phyloP scores from a whole-genome alignment of 2,888 invertebrate species.

The Drosophila gaucha region DNA sequence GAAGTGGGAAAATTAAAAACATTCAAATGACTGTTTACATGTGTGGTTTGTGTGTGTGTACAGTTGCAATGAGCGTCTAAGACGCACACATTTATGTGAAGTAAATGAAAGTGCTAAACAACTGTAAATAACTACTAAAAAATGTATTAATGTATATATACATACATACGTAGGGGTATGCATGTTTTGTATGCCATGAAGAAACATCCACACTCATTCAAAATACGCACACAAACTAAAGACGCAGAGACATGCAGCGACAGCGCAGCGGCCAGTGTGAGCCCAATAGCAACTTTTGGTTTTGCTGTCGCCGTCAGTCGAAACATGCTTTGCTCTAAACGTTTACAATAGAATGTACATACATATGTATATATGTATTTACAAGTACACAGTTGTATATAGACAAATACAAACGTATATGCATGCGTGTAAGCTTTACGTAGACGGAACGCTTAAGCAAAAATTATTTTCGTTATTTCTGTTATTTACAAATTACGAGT shows the following conservation, averaged over 20 bases:
- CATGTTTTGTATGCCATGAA: constrained; percentile 59
- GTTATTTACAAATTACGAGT: constrained; percentile 77
- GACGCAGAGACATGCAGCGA: constrained; percentile 14
- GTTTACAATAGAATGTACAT: constrained; percentile 35
- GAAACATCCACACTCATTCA: constrained; percentile 51
- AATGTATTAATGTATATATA: neutral
- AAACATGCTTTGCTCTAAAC: constrained; percentile 36
- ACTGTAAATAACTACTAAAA: constrained; percentile 21
- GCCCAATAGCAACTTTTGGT: constrained; percentile 45
- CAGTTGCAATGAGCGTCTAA: constrained; percentile 38
- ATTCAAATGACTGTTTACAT: too few relatives aligned
- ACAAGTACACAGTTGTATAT: neutral
- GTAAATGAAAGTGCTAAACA: constrained; percentile 41
- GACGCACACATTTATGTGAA: constrained; percentile 28
- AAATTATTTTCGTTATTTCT: constrained; percentile 54
- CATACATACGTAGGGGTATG: constrained; percentile 26
- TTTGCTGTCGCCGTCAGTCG: constrained; percentile 30
- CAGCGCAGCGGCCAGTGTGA: constrained; percentile 20
- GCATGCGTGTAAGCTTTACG: constrained; percentile 38
- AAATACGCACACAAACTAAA: constrained; percentile 21
- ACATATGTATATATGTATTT: neutral
- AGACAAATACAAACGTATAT: constrained; percentile 4
- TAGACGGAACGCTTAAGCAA: constrained; percentile 43
- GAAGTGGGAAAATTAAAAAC: constrained; percentile 43
- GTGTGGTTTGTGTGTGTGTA: constrained; percentile 14